Conservation (phyloP, 1,140 invertebrate species). For the Solenopsis fugax region DNA sequence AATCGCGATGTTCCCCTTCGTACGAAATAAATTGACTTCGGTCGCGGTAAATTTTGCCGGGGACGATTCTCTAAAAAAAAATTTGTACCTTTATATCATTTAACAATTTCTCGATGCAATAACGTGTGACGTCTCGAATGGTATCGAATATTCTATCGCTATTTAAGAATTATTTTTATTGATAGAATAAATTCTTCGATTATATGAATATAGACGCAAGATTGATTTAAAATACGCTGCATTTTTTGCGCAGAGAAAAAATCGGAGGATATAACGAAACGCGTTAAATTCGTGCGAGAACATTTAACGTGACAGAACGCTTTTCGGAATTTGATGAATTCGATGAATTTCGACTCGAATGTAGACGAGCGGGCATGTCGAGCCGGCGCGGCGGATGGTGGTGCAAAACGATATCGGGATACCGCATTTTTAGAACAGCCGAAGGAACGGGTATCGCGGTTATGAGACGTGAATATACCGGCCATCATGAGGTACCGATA, state of each 20-base stretch:
- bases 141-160: neutral
- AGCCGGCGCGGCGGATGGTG: constrained; percentile 3
- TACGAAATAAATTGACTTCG: constrained; percentile 32
- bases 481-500: constrained; percentile 66
- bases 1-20: neutral
- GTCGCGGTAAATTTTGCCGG: neutral
- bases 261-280: constrained; percentile 23
- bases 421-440: constrained; percentile 67
- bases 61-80: neutral
- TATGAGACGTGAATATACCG: constrained; percentile 73
- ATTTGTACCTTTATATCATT: neutral
- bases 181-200: neutral
- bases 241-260: constrained; percentile 16
- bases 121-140: neutral
- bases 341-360: constrained; percentile 57
- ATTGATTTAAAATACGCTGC: constrained; percentile 22
- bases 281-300: constrained; percentile 23
- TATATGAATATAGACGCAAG: neutral
- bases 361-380: neutral
- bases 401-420: constrained; percentile 24
- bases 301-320: constrained; percentile 39
- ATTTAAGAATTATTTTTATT: constrained; percentile 20
- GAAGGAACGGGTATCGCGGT: constrained; percentile 61
- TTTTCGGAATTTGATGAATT: constrained; percentile 56
- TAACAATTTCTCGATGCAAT: neutral